Evolutionary conservation across 2,797 vertebrate species (phyloP).

Genomic region (Siniperca scherzeri): DNA sequence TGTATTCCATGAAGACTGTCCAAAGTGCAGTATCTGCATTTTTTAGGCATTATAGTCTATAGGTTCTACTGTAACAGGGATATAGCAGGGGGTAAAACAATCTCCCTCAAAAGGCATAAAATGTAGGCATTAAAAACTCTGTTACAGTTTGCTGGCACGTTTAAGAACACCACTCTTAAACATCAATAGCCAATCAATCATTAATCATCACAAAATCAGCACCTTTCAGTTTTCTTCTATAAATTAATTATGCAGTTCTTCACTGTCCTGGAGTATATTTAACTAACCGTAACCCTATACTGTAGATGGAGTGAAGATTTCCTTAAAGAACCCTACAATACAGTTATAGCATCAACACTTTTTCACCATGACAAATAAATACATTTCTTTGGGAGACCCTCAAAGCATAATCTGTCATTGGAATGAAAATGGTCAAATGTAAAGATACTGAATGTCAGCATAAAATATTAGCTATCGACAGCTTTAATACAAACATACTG

Average conservation of each 20-base stretch:
- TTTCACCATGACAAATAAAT: background rate
- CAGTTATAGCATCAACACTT: background rate
- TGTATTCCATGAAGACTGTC: background rate
- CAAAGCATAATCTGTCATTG: background rate
- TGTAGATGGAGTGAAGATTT: background rate
- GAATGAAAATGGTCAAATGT: background rate
- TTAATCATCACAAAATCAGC: constrained; percentile 25
- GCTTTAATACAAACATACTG: background rate
- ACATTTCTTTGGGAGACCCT: background rate
- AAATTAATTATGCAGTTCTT: background rate
- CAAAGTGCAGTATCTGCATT: background rate
- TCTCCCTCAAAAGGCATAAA: background rate
- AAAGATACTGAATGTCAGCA: background rate
- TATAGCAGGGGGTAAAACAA: background rate
- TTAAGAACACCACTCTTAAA: background rate
- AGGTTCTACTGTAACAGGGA: background rate
- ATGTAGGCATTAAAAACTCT: background rate
- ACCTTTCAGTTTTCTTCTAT: constrained; percentile 16
- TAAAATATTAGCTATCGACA: background rate
- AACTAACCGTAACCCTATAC: background rate
- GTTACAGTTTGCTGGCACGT: background rate
- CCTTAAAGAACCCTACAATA: background rate
- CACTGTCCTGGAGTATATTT: background rate
- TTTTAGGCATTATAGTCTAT: background rate
- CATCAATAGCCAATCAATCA: constrained; percentile 32